phyloP scores from a whole-genome alignment of 2,113 vertebrate genomes.

The Oriolus oriolus region DNA sequence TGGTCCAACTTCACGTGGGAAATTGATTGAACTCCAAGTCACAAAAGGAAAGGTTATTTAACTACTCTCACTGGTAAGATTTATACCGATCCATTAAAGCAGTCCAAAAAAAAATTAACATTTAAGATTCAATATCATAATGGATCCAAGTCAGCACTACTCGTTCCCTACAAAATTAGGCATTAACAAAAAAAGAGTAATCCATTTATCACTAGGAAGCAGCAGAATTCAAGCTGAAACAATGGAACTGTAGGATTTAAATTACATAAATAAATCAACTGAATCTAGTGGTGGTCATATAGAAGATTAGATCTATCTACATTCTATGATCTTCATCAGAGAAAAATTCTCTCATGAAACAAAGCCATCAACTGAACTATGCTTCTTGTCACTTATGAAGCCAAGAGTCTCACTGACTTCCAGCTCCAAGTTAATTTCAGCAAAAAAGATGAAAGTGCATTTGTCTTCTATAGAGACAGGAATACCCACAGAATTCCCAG shows the following conservation, averaged over 20 bases:
- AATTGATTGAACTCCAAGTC: not conserved
- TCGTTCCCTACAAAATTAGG: not conserved
- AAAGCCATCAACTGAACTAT: not conserved
- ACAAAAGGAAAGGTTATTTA: not conserved
- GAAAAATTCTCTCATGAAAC: not conserved
- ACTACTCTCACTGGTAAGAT: not conserved
- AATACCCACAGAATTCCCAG: not conserved
- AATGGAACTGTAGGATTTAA: not conserved
- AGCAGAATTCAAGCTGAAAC: constrained; percentile 7
- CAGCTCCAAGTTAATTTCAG: not conserved
- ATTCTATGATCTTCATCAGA: not conserved
- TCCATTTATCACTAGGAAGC: constrained; percentile 26
- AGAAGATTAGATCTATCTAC: not conserved
- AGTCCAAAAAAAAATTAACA: not conserved
- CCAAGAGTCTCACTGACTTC: not conserved
- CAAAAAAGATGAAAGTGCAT: not conserved
- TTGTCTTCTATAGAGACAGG: not conserved
- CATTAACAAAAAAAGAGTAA: not conserved
- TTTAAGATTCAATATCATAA: constrained; percentile 40
- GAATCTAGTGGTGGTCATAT: not conserved
- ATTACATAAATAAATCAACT: constrained; percentile 18
- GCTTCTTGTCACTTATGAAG: not conserved
- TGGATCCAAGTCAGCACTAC: constrained; percentile 45
- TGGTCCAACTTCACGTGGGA: not conserved
- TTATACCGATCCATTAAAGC: constrained; percentile 33